Base-by-base conservation (phyloP, 2,113 vertebrate species). In the Perognathus longimembris region DNA sequence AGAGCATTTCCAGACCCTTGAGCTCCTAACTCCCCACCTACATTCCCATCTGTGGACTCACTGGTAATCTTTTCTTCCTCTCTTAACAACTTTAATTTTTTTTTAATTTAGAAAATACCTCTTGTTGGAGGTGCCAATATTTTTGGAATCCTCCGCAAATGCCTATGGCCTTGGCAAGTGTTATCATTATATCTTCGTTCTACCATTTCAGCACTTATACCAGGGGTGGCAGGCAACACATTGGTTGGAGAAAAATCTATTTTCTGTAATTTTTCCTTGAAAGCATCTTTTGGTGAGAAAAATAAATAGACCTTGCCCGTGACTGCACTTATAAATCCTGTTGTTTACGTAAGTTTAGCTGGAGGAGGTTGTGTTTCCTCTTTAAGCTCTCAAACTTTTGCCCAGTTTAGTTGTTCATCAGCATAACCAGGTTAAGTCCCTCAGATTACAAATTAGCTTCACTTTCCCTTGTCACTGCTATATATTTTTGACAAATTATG, bases 401-500 rank as follows among this genome's bases (percentile, higher is more conserved):
- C 96, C 83, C 67, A 80, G 73, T 96, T 97, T 88, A 95, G 95
- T 88, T 93, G 83, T 95, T 97, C 90, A 83, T 97, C 96, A 96
- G 90, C 93, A 97, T 90, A 97, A 97, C 87, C 90, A 98, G 95
- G 96, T 98, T 98, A 97, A 97, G 94, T 93, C 96, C 93, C 59
- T 95, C n/a, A 94, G 96, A 97, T 97, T 98, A 98, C 96, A 98
- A 97, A 98, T 98, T 97, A 97, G 95, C 95, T 97, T 95, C 81
- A 93, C 97, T 93, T 85, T 93, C 93, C 57, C 63, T 98, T 94
- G 93, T 96, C 93, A 95, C 94, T 70, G 95, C 93, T 96, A 90
- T 95, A 70, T 96, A 96, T 34, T 42, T 97, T 98, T 98, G 97
- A 98, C 96, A 98, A 97, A 98, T 97, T 97, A 97, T 97, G 89